Percentiles rank a stretch among this genome's conserved stretches.
phyloP scores from a whole-genome alignment of 2,113 vertebrate genomes.

The Gavia stellata region DNA sequence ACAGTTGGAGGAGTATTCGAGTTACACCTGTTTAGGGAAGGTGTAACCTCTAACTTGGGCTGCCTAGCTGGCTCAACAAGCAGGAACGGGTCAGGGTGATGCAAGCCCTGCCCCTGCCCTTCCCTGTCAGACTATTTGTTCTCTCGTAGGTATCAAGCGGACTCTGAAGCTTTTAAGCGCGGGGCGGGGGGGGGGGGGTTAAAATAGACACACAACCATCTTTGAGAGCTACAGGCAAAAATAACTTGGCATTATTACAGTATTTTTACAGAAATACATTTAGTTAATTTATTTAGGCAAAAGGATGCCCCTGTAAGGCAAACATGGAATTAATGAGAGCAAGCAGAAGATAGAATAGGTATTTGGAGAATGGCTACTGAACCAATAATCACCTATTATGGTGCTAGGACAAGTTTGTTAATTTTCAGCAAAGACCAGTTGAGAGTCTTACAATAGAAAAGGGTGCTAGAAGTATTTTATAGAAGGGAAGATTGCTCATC shows the following conservation, averaged over 20 bases:
- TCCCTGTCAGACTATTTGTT: constrained; percentile 51
- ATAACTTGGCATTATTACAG: background rate
- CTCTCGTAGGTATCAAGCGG: background rate
- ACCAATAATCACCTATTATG: background rate
- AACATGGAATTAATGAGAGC: background rate
- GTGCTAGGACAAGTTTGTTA: background rate
- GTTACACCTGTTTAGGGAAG: constrained; percentile 52
- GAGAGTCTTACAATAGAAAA: background rate
- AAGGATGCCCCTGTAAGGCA: background rate
- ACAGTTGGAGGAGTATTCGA: background rate
- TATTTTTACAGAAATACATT: background rate
- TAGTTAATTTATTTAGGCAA: background rate
- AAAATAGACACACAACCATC: background rate
- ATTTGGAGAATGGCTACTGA: background rate
- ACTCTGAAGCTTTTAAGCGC: background rate
- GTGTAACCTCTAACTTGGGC: constrained; percentile 45
- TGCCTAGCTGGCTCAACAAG: constrained; percentile 51
- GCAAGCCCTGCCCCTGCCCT: constrained; percentile 48
- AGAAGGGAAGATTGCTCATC: background rate
- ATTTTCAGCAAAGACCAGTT: background rate
- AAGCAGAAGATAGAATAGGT: background rate
- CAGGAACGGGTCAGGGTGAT: constrained; percentile 30
- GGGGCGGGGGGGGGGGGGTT: background rate
- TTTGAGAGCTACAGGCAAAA: background rate
- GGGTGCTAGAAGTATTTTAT: background rate